Evolutionary conservation across 1,140 invertebrate species (phyloP).

Genomic region (Caenorhabditis remanei): DNA sequence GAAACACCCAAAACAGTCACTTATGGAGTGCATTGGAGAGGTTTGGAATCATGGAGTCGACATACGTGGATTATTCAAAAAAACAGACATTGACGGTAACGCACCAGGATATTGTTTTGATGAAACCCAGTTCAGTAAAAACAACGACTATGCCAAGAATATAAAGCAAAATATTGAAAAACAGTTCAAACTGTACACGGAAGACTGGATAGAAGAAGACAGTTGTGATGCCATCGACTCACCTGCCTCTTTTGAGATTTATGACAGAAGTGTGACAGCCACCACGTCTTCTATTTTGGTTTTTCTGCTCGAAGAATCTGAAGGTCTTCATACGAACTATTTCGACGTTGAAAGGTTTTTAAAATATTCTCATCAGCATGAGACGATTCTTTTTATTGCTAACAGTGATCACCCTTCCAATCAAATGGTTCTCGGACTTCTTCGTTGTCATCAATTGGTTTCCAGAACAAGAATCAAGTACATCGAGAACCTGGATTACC

Average conservation of each 20-base stretch:
- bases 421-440: background rate
- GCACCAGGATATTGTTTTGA: slow-evolving; percentile 63
- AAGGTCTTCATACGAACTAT: background rate
- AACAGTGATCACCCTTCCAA: background rate
- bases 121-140: background rate
- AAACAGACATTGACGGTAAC: slow-evolving; percentile 11
- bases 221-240: too few relatives aligned
- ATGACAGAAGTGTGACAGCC: too few relatives aligned
- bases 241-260: too few relatives aligned
- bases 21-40: slow-evolving; percentile 57
- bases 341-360: slow-evolving; percentile 3
- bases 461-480: background rate
- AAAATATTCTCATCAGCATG: background rate
- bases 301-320: background rate
- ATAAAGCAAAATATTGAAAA: background rate
- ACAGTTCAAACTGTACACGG: background rate
- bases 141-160: background rate
- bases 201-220: background rate
- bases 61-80: background rate
- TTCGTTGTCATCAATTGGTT: slow-evolving; percentile 10
- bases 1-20: background rate
- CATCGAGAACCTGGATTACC: slow-evolving; percentile 4
- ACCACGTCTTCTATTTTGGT: background rate
- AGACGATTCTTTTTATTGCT: background rate
- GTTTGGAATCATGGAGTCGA: slow-evolving; percentile 62